phyloP scores from a whole-genome alignment of 2,888 invertebrate genomes.

The Drosophila setosimentum region DNA sequence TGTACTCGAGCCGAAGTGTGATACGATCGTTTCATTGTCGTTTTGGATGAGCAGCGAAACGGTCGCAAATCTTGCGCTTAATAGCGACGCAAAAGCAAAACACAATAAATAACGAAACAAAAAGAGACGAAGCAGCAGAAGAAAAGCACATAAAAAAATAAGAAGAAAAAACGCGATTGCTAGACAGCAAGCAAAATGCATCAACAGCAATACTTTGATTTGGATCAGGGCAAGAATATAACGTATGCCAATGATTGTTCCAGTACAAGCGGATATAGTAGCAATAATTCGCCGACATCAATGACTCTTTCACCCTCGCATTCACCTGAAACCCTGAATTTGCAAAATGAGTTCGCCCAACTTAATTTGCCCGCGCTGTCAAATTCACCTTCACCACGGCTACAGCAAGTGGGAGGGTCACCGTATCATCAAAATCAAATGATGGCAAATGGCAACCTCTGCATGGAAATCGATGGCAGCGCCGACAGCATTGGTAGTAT shows the following conservation, averaged over 20 bases:
- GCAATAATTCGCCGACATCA: conserved; percentile 60
- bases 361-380: conserved; percentile 68
- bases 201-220: conserved; percentile 70
- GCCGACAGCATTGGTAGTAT: conserved; percentile 41
- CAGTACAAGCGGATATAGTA: conserved; percentile 82
- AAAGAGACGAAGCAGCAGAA: neutral
- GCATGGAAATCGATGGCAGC: conserved; percentile 48
- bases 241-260: conserved; percentile 73
- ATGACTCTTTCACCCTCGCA: conserved; percentile 73
- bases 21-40: conserved; percentile 57
- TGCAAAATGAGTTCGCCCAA: conserved; percentile 79
- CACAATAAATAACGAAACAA: neutral
- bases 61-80: conserved; percentile 22
- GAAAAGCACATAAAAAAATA: conserved; percentile 22
- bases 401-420: conserved; percentile 45
- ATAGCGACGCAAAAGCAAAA: conserved; percentile 39
- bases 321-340: conserved; percentile 69
- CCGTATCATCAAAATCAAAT: conserved; percentile 58
- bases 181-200: conserved; percentile 39
- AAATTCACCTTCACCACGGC: conserved; percentile 63
- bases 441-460: conserved; percentile 51
- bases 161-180: neutral
- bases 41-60: conserved; percentile 42
- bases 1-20: conserved; percentile 31
- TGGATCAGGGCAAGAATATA: conserved; percentile 78